Conservation (phyloP, 30 jellyfish, hydroid and myxozoan genomes). For the Chrysaora quinquecirrha region DNA sequence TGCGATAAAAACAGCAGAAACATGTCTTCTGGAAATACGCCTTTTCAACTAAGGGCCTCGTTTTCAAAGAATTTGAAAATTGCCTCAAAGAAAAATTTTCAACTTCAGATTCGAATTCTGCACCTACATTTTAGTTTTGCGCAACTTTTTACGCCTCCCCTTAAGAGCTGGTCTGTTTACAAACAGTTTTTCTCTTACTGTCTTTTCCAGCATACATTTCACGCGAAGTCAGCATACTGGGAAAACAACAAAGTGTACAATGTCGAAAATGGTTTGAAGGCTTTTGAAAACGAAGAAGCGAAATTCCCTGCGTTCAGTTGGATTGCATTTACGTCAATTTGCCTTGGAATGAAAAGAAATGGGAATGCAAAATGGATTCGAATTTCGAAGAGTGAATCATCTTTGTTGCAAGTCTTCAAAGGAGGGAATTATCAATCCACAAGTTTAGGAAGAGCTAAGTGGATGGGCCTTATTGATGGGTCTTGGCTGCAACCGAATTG, state of each 20-base stretch:
- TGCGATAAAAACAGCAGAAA: too few relatives aligned
- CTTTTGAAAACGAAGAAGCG: slow-evolving; percentile 47
- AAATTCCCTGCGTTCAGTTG: slow-evolving; percentile 49
- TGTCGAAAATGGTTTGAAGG: slow-evolving; percentile 20
- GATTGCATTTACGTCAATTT: slow-evolving; percentile 16
- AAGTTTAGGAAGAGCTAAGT: slow-evolving; percentile 14
- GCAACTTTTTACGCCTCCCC: background rate
- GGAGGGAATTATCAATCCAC: slow-evolving; percentile 23
- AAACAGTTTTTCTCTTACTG: too few relatives aligned
- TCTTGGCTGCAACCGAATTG: slow-evolving; percentile 17
- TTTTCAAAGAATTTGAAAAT: too few relatives aligned
- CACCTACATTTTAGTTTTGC: background rate
- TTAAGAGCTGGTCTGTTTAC: too few relatives aligned
- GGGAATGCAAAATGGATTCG: slow-evolving; percentile 15
- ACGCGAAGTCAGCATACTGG: slow-evolving; percentile 27
- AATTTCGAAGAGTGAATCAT: slow-evolving; percentile 3
- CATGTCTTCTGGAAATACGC: too few relatives aligned
- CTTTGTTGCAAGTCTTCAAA: slow-evolving; percentile 24
- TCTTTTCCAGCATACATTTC: slow-evolving; percentile 45
- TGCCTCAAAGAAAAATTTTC: background rate
- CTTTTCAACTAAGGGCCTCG: too few relatives aligned
- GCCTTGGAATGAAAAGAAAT: slow-evolving; percentile 34
- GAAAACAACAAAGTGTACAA: slow-evolving; percentile 10
- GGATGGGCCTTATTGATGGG: slow-evolving; percentile 24
- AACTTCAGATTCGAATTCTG: background rate